phyloP scores from a whole-genome alignment of 2,888 invertebrate species.

The Drosophila suboccidentalis region DNA sequence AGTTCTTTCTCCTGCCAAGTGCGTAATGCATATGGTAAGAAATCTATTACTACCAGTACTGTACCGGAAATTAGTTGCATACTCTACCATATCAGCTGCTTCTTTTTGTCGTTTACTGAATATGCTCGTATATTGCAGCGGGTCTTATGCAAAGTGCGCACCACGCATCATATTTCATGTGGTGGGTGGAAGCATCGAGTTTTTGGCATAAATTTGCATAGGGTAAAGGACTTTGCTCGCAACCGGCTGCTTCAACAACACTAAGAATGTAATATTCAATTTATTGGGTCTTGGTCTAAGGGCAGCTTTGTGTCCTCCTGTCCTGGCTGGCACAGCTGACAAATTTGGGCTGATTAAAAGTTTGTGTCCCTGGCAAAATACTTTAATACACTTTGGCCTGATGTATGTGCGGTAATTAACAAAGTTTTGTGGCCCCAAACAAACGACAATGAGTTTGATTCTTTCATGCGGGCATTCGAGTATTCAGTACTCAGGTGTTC shows the following conservation, averaged over 20 bases:
- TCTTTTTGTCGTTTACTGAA: constrained; percentile 26
- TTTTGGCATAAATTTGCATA: constrained; percentile 61
- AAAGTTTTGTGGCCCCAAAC: constrained; percentile 39
- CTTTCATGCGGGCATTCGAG: constrained; percentile 25
- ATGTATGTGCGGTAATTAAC: constrained; percentile 43
- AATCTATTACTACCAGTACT: constrained; percentile 45
- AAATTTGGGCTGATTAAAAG: constrained; percentile 59
- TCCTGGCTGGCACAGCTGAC: constrained; percentile 30
- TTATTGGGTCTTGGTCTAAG: constrained; percentile 40
- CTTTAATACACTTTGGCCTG: constrained; percentile 31
- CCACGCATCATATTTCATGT: constrained; percentile 42
- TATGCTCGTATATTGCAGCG: constrained; percentile 56
- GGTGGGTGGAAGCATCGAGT: constrained; percentile 8
- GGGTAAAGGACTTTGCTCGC: not conserved
- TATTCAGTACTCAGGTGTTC: constrained; percentile 10
- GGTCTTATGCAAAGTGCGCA: constrained; percentile 61
- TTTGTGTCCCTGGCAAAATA: constrained; percentile 23
- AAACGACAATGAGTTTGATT: constrained; percentile 33
- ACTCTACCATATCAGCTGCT: not conserved
- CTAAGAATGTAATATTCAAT: constrained; percentile 24
- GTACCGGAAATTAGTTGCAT: constrained; percentile 67
- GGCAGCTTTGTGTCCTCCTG: not conserved
- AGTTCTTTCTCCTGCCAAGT: constrained; percentile 3
- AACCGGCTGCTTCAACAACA: constrained; percentile 42
- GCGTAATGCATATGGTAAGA: constrained; percentile 4